Evolutionary conservation across 2,797 vertebrate species (phyloP).

Genomic region (Melanotaenia trifasciata): DNA sequence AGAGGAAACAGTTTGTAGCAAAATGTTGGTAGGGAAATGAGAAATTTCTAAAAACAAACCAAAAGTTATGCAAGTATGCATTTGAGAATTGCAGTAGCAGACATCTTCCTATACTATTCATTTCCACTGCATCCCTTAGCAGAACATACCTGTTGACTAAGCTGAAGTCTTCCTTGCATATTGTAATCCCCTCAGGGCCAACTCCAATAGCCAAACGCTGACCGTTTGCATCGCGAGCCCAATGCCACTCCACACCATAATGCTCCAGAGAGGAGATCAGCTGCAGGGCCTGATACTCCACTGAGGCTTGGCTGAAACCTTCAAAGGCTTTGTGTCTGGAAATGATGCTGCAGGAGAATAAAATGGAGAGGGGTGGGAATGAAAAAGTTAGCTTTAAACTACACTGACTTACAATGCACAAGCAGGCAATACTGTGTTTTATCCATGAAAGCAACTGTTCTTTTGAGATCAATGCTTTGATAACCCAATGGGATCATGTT

Average conservation of each 20-base stretch:
- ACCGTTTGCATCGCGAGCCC: slow-evolving; percentile 89
- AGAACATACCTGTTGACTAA: slow-evolving; percentile 89
- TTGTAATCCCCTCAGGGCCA: slow-evolving; percentile 93
- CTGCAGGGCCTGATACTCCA: slow-evolving; percentile 95
- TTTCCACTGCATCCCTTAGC: neutral
- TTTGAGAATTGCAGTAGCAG: neutral
- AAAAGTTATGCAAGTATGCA: neutral
- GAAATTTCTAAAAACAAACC: neutral
- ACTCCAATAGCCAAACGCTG: slow-evolving; percentile 93
- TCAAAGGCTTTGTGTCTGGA: slow-evolving; percentile 92
- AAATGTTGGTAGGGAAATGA: neutral
- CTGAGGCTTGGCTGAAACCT: slow-evolving; percentile 88
- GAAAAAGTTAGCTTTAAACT: neutral
- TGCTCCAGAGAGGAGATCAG: slow-evolving; percentile 92
- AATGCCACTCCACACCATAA: slow-evolving; percentile 98
- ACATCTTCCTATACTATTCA: neutral
- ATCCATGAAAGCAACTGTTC: neutral
- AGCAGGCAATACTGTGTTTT: neutral
- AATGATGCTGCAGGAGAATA: slow-evolving; percentile 84
- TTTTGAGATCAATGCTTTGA: neutral
- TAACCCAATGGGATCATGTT: neutral
- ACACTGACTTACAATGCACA: neutral
- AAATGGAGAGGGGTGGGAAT: neutral
- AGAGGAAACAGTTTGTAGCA: neutral
- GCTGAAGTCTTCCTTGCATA: slow-evolving; percentile 95